These are phyloP conservation scores for Junonia oenone DNA, from an alignment of 2,888 invertebrate species.

Conservation along the genomic window DNA sequence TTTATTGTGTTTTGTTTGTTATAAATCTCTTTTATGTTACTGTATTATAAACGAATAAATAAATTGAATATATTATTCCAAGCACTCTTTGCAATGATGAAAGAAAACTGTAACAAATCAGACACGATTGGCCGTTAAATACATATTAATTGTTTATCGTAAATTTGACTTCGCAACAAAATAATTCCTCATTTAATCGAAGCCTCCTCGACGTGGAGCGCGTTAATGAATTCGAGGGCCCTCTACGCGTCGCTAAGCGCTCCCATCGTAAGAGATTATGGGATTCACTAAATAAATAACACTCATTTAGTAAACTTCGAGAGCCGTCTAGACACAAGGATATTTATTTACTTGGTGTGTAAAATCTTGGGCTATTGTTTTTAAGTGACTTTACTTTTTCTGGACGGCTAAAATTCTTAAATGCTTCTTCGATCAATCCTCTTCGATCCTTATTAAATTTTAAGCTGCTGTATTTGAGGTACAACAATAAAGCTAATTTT, in stretches of 20 bases:
- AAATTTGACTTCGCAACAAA: background rate
- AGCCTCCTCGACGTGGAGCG: background rate
- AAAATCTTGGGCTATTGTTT: too few species aligned
- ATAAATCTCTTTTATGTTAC: too few species aligned
- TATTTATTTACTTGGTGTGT: too few species aligned
- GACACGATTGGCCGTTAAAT: background rate
- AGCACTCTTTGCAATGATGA: background rate
- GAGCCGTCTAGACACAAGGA: background rate
- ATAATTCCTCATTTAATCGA: background rate
- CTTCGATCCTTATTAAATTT: too few species aligned
- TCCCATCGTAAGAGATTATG: background rate
- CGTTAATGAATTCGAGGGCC: background rate
- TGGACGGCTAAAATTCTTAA: too few species aligned
- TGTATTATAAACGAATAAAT: too few species aligned
- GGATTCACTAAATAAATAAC: slow-evolving; percentile 1
- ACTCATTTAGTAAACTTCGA: background rate
- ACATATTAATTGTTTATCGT: background rate
- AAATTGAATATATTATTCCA: too few species aligned
- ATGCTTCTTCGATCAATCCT: too few species aligned
- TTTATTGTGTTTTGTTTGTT: too few species aligned
- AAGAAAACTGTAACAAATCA: background rate
- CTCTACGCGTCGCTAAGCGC: background rate
- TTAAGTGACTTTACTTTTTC: too few species aligned
- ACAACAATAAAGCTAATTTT: too few species aligned
- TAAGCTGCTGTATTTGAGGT: too few species aligned